Percentiles rank a stretch among this genome's conserved stretches.
These are phyloP conservation scores for Anastrepha ludens DNA, from an alignment of 1,140 invertebrate genomes.

Conservation along the genomic window DNA sequence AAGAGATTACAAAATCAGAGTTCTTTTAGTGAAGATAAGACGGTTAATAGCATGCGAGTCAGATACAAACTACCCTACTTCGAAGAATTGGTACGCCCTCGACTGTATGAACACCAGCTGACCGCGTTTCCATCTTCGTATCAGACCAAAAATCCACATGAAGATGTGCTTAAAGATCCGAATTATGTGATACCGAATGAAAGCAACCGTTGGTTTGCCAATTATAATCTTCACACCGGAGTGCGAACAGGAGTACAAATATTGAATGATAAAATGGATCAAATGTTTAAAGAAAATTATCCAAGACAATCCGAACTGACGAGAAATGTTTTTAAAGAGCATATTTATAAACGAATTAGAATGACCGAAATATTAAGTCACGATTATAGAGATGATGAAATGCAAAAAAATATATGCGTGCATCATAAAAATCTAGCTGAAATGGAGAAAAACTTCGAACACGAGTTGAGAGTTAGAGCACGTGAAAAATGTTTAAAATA, in stretches of 20 bases:
- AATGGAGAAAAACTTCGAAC: slow-evolving; percentile 27
- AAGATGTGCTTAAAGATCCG: slow-evolving; percentile 4
- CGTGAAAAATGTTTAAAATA: slow-evolving; percentile 32
- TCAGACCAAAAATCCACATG: not conserved
- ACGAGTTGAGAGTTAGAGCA: not conserved
- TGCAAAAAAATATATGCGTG: not conserved
- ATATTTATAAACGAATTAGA: not conserved
- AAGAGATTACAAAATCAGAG: not conserved
- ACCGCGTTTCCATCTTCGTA: not conserved
- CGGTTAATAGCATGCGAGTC: not conserved
- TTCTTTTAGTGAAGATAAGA: not conserved
- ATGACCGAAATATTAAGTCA: not conserved
- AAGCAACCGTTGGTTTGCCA: slow-evolving; percentile 52
- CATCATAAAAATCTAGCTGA: slow-evolving; percentile 14
- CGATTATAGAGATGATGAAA: not conserved
- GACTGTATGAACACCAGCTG: slow-evolving; percentile 2
- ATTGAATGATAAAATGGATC: slow-evolving; percentile 37
- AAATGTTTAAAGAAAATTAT: slow-evolving; percentile 16
- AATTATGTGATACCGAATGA: slow-evolving; percentile 38
- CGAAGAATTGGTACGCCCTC: slow-evolving; percentile 37
- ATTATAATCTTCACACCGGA: slow-evolving; percentile 32
- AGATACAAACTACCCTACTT: slow-evolving; percentile 52
- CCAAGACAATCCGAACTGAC: not conserved
- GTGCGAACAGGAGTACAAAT: slow-evolving; percentile 3
- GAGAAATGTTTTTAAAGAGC: not conserved